Evolutionary conservation across 2,888 invertebrate genomes (phyloP).

Genomic region (Mystacides longicornis): DNA sequence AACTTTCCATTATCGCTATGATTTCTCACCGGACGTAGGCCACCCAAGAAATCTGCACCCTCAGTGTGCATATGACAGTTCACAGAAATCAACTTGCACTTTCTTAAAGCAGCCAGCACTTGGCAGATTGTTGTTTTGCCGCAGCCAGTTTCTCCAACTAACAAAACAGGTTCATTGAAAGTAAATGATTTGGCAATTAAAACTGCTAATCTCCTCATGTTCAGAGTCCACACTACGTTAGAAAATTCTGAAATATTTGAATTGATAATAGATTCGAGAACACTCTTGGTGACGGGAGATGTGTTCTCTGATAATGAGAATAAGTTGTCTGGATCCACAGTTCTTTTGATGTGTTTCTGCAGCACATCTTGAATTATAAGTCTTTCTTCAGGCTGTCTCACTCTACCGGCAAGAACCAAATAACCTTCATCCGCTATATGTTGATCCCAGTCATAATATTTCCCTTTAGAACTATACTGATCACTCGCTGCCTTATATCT

Average conservation of each 20-base stretch:
- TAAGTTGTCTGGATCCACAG: conserved; percentile 60
- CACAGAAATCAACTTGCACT: conserved; percentile 65
- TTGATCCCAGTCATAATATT: conserved; percentile 92
- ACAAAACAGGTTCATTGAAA: conserved; percentile 87
- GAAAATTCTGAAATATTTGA: conserved; percentile 51
- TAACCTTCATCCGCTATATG: conserved; percentile 96
- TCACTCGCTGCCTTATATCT: conserved; percentile 72
- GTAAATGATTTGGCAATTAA: conserved; percentile 75
- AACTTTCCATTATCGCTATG: conserved; percentile 54
- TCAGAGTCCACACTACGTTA: conserved; percentile 92
- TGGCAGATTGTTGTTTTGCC: conserved; percentile 97
- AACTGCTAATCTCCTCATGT: conserved; percentile 76
- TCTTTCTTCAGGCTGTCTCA: conserved; percentile 76
- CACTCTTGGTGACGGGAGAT: conserved; percentile 67
- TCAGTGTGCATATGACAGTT: conserved; percentile 99
- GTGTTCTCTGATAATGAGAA: conserved; percentile 62
- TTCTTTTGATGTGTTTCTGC: conserved; percentile 70
- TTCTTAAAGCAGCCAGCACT: conserved; percentile 64
- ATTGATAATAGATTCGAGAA: conserved; percentile 59
- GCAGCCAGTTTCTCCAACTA: conserved; percentile 97
- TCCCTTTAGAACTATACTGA: conserved; percentile 44
- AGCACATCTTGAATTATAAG: conserved; percentile 72
- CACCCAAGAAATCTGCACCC: conserved; percentile 95
- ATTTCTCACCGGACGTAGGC: conserved; percentile 79
- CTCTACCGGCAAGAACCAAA: conserved; percentile 86